Conservation (phyloP, 2,113 vertebrate species). For the Microcebus tavaratra region DNA sequence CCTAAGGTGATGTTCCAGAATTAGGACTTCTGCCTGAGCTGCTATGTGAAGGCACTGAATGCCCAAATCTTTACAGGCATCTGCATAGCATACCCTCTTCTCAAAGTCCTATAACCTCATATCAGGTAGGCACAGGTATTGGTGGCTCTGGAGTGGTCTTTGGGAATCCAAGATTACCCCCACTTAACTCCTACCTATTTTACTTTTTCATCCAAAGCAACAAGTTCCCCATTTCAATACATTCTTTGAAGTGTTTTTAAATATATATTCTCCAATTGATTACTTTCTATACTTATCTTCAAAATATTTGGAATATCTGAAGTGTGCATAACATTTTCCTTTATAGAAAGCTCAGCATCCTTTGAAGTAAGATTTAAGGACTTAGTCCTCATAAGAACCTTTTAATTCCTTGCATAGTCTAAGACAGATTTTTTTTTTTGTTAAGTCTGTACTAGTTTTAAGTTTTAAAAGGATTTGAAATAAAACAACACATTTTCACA, state of each 20-base stretch:
- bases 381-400: background rate
- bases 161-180: slow-evolving; percentile 31
- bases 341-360: slow-evolving; percentile 12
- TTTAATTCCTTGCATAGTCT: slow-evolving; percentile 19
- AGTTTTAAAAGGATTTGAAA: slow-evolving; percentile 17
- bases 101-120: background rate
- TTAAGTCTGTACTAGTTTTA: slow-evolving; percentile 17
- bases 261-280: background rate
- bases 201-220: slow-evolving; percentile 32
- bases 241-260: slow-evolving; percentile 3
- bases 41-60: slow-evolving; percentile 23
- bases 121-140: background rate
- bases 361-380: slow-evolving; percentile 33
- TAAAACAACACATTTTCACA: background rate
- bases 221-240: background rate
- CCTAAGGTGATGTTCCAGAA: background rate
- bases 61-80: slow-evolving; percentile 39
- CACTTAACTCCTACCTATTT: background rate
- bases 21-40: slow-evolving; percentile 18
- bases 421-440: background rate
- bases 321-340: background rate
- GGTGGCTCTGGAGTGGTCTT: background rate
- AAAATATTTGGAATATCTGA: slow-evolving; percentile 2
- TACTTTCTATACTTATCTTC: background rate
- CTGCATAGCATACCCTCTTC: slow-evolving; percentile 4